Percentiles rank a stretch among this genome's conserved stretches.
Conservation (phyloP, 2,113 vertebrate species). For the Osmerus eperlanus region DNA sequence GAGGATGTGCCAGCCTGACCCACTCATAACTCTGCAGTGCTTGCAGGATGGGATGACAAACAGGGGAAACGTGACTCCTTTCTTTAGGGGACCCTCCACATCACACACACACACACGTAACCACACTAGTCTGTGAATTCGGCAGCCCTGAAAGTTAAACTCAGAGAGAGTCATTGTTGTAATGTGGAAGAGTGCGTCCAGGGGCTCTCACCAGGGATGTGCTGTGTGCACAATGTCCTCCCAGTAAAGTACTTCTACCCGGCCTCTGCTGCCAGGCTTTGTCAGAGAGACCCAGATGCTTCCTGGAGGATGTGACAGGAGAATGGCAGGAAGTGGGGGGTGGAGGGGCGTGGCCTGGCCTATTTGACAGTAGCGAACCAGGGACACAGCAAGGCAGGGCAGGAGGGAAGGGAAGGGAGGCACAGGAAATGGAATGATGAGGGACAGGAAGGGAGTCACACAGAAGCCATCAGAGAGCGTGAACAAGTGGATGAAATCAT, state of each 20-base stretch:
- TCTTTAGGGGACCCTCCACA: not conserved
- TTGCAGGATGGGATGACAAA: slow-evolving; percentile 6
- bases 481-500: slow-evolving; percentile 22
- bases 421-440: slow-evolving; percentile 39
- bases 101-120: not conserved
- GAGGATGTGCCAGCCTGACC: not conserved
- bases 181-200: not conserved
- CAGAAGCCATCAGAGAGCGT: slow-evolving; percentile 10
- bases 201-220: slow-evolving; percentile 10
- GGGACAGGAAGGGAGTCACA: slow-evolving; percentile 35
- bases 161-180: not conserved
- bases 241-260: slow-evolving; percentile 19
- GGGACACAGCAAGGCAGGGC: not conserved
- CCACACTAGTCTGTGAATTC: not conserved
- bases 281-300: slow-evolving; percentile 57
- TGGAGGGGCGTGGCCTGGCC: slow-evolving; percentile 7
- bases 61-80: not conserved
- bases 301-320: slow-evolving; percentile 66
- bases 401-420: slow-evolving; percentile 2
- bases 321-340: slow-evolving; percentile 66
- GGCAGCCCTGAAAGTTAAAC: slow-evolving; percentile 2
- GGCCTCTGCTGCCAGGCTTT: slow-evolving; percentile 20
- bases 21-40: not conserved
- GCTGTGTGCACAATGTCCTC: slow-evolving; percentile 14
- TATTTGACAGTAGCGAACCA: slow-evolving; percentile 2